A percentile compares a stretch with the other conserved stretches of the same genome.
phyloP scores from a whole-genome alignment of 2,113 vertebrate genomes.

The Bothrops jararaca region DNA sequence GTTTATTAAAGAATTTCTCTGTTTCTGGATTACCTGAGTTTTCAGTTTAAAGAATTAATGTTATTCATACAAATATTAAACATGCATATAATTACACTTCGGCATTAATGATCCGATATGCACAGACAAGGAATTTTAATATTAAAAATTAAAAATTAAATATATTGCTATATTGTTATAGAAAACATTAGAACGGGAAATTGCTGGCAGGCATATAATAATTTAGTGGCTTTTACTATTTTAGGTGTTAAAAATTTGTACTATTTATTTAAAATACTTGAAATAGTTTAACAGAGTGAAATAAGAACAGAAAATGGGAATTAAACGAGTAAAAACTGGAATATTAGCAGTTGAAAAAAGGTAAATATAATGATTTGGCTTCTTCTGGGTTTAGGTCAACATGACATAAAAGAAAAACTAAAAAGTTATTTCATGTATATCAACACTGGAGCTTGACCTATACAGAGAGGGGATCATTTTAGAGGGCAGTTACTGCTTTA shows the following conservation, averaged over 20 bases:
- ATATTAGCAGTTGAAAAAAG: neutral
- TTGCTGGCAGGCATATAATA: neutral
- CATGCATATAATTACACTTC: neutral
- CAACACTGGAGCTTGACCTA: neutral
- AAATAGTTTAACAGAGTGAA: neutral
- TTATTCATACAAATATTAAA: conserved; percentile 20
- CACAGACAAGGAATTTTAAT: neutral
- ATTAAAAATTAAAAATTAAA: neutral
- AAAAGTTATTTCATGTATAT: neutral
- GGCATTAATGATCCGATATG: neutral
- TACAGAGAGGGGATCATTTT: neutral
- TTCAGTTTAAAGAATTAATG: conserved; percentile 13
- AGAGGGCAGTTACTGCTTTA: neutral
- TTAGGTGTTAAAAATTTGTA: neutral
- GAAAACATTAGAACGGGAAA: neutral
- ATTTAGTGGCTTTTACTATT: neutral
- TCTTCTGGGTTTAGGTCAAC: neutral
- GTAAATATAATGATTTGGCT: neutral
- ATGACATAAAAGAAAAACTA: neutral
- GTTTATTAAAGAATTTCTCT: conserved; percentile 1
- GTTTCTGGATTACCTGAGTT: neutral
- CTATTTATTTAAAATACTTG: neutral
- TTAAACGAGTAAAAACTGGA: neutral
- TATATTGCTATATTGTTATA: neutral
- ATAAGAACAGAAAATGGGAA: neutral